Percentiles rank a stretch among this genome's conserved stretches.
Conservation (phyloP, 2,797 vertebrate species). For the Chaetodon trifasciatus region DNA sequence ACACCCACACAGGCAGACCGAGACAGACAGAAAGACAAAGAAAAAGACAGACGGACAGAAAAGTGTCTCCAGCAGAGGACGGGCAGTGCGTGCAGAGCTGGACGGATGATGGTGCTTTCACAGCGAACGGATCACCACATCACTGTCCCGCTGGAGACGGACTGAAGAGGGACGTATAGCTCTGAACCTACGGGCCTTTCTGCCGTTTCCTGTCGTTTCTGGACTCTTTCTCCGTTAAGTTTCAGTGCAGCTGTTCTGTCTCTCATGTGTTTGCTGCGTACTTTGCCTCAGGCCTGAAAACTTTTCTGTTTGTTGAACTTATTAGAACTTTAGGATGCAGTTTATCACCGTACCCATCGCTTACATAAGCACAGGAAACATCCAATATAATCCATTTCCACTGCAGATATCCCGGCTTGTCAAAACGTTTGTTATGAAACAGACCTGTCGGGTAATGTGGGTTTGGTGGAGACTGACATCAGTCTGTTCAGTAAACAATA, state of each 20-base stretch:
- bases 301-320: not conserved
- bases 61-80: slow-evolving; percentile 36
- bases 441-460: not conserved
- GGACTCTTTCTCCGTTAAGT: not conserved
- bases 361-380: not conserved
- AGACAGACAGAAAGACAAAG: not conserved
- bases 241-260: not conserved
- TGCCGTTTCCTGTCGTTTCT: not conserved
- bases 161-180: slow-evolving; percentile 4
- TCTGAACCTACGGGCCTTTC: no score
- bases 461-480: not conserved
- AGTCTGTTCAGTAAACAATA: not conserved
- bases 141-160: slow-evolving; percentile 62
- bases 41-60: not conserved
- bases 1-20: no score
- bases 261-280: not conserved
- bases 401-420: not conserved
- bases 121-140: slow-evolving; percentile 65
- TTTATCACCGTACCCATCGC: not conserved
- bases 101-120: slow-evolving; percentile 54
- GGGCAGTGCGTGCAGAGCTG: slow-evolving; percentile 45
- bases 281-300: not conserved
- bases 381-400: not conserved
- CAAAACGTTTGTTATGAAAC: not conserved
- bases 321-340: not conserved